Base-by-base conservation (phyloP, 2,888 invertebrate genomes). In the Bimastos eiseni region DNA sequence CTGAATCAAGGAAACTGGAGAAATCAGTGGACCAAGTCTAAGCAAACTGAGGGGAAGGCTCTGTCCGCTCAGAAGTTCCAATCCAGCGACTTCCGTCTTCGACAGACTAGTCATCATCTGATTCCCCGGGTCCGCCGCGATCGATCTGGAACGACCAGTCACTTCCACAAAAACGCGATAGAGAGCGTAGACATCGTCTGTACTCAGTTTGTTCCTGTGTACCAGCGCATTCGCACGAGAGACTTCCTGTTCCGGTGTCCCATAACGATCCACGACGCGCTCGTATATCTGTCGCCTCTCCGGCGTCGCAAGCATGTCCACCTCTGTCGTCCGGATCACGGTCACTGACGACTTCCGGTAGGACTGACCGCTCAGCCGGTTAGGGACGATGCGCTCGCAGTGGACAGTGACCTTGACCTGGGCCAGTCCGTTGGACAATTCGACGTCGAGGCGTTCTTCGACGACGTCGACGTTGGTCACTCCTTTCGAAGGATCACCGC, bases 331-430 rank as follows among this genome's bases (percentile, higher is more conserved):
- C 11, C 95, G 91, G 15, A 94, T 94, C 17, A 95, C 94, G 84
- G 94, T 94, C 44, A 94, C 95, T 41, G 94, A 94, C 44, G 93
- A 94, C 92, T 95, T 95, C 88, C 94, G 93, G 94, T 94, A 95
- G 24, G 86, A 34, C 86, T 34, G 36, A 34, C 86, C 34, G 37
- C 24, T 36, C 33, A 33, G 5, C 86, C 86, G 36, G 21, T 37
- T 34, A 13, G 95, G 94, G 13, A 94, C 93, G 83, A 94, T 93
- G n/a, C 94, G 92, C 91, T 95, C 95, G 33, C 94, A 94, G 30
- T 94, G 94, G 44, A 95, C 94, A 91, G 93, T 94, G 88, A 95
- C 93, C 24, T 92, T 90, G 37, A 93, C 90, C 89, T 91, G 91
- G 33, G 93, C 93, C 84, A 84, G 89, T 41, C 93, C 93, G 38